phyloP scores from a whole-genome alignment of 2,888 invertebrate genomes.

The Nezara viridula region DNA sequence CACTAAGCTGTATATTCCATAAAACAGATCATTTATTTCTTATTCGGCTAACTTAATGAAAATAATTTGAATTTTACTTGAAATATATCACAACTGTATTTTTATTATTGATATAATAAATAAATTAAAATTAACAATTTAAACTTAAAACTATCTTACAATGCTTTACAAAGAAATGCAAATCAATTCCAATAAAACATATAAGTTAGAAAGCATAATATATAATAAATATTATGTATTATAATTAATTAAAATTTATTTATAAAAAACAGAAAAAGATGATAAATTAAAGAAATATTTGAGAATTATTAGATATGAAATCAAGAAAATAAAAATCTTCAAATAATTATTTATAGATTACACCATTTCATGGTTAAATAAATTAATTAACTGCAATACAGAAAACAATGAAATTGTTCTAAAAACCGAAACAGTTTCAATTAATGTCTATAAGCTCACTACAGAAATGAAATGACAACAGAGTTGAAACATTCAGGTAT shows the following conservation, averaged over 20 bases:
- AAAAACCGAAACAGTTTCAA: not conserved
- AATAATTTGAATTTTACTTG: constrained; percentile 27
- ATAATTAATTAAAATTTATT: not conserved
- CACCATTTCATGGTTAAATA: no score
- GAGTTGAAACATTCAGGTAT: not conserved
- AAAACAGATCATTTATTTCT: constrained; percentile 21
- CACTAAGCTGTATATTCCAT: not conserved
- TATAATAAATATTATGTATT: not conserved
- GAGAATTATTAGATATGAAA: not conserved
- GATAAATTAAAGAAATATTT: not conserved
- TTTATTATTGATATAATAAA: constrained; percentile 11
- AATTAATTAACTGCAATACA: not conserved
- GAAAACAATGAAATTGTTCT: not conserved
- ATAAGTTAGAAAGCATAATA: not conserved
- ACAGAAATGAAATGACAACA: no score
- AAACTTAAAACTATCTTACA: constrained; percentile 3
- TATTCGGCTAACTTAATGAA: constrained; percentile 24
- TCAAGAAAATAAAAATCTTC: not conserved
- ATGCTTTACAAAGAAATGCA: not conserved
- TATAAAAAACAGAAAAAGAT: not conserved
- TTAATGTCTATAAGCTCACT: not conserved
- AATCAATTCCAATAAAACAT: not conserved
- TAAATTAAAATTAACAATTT: not conserved
- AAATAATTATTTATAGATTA: not conserved
- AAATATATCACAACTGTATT: constrained; percentile 21